A percentile compares a stretch with the other conserved stretches of the same genome.
Conservation (phyloP, 1,140 invertebrate species). For the Trichonephila clavipes region DNA sequence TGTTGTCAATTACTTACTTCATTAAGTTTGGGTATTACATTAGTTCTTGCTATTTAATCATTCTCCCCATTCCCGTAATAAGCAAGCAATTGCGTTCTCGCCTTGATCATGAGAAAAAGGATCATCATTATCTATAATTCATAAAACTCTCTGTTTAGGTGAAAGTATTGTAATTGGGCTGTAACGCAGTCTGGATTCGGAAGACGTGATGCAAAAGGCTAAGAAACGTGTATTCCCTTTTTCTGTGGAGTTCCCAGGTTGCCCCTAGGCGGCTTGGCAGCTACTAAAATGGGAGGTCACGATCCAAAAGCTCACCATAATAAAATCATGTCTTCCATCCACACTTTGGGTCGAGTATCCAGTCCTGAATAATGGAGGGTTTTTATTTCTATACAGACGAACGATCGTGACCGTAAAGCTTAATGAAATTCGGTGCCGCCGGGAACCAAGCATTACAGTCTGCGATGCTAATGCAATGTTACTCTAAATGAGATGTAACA, state of each 20-base stretch:
- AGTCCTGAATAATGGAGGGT: conserved; percentile 41
- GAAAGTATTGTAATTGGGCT: conserved; percentile 46
- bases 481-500: conserved; percentile 13
- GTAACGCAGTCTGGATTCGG: background rate
- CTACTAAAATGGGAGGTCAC: conserved; percentile 48
- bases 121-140: conserved; percentile 38
- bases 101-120: background rate
- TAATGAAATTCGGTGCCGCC: conserved; percentile 10
- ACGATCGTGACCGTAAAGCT: conserved; percentile 45
- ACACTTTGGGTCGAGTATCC: conserved; percentile 31
- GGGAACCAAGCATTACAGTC: conserved; percentile 11
- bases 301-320: conserved; percentile 51
- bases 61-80: background rate
- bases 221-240: conserved; percentile 41
- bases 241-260: background rate
- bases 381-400: conserved; percentile 39
- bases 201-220: conserved; percentile 53
- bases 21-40: background rate
- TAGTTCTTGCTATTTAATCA: background rate
- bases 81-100: background rate
- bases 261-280: conserved; percentile 17
- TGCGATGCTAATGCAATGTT: conserved; percentile 22
- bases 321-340: conserved; percentile 50
- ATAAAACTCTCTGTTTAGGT: conserved; percentile 10
- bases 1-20: background rate